Evolutionary conservation across 1,140 invertebrate genomes (phyloP), one percentile per base, ranked within the genome.

Genomic region (Gonioctena quinquepunctata): DNA sequence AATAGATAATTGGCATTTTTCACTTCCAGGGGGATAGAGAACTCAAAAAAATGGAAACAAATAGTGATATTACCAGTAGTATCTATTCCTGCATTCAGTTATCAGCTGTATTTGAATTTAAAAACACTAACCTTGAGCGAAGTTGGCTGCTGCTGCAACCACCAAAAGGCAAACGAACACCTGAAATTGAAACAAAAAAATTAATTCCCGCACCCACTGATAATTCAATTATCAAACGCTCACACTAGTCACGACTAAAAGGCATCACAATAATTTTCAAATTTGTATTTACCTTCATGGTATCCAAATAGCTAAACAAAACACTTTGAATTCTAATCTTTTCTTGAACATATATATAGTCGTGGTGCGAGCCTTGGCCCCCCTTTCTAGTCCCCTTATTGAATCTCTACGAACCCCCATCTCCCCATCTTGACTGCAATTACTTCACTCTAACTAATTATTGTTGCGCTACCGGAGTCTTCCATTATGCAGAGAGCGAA

Each of bases 91-190:
- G n/a, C n/a, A n/a, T n/a, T n/a, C n/a, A n/a, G n/a, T n/a, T n/a
- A n/a, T n/a, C n/a, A n/a, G n/a, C n/a, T n/a, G n/a, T n/a, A n/a
- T n/a, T n/a, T n/a, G n/a, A n/a, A n/a, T n/a, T n/a, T n/a, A n/a
- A 56, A 26, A 18, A 28, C 64, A 71, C 62, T 71, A 68, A 77
- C 76, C 76, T 67, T 77, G 57, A 27, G 70, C 68, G 16, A 68
- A 68, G 54, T 66, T 71, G 50, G 68, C 72, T 28, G 68, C 68
- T 16, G 65, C 42, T 26, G 69, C 69, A 27, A 75, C 71, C n/a
- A 70, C 76, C 56, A 77, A 67, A 25, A 77, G 62, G 50, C 76
- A 77, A 18, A 77, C 73, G 62, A 77, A 77, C 64, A 74, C 70
- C 73, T 74, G 50, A 48, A 74, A 74, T 16, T 22, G 18, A 73